These are phyloP conservation scores for Callinectes sapidus DNA, from an alignment of 2,888 invertebrate species.

Conservation along the genomic window DNA sequence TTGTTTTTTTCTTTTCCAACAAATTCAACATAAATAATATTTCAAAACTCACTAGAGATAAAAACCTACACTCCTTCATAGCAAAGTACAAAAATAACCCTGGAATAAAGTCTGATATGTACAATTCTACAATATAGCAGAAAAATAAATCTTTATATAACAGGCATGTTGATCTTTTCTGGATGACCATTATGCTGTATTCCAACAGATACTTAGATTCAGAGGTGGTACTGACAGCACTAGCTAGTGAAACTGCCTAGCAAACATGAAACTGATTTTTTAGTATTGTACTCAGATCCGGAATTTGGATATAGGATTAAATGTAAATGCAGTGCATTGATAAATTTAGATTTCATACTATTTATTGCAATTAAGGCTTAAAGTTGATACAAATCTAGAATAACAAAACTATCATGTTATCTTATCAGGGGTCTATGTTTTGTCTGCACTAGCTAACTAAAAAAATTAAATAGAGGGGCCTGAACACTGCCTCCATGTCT, in stretches of 20 bases:
- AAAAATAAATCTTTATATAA: neutral
- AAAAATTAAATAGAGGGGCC: neutral
- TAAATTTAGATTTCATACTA: no score
- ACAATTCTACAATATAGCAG: neutral
- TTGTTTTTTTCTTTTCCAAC: no score
- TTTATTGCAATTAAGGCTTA: no score
- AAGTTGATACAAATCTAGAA: no score
- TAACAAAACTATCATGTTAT: no score
- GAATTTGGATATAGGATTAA: neutral
- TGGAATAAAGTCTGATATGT: neutral
- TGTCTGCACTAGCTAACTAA: no score
- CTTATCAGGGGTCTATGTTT: no score
- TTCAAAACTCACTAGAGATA: no score
- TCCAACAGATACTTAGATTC: neutral
- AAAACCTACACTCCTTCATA: neutral
- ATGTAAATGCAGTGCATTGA: neutral
- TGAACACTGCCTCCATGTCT: neutral
- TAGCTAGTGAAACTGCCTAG: neutral
- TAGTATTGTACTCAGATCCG: neutral
- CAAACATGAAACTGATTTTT: neutral
- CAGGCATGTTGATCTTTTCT: neutral
- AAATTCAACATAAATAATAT: neutral
- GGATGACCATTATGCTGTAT: neutral
- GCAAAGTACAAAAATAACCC: neutral
- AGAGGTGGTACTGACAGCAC: neutral